Evolutionary conservation across 2,113 vertebrate genomes (phyloP), one percentile per base, ranked within the genome.

Genomic region (Numenius arquata): DNA sequence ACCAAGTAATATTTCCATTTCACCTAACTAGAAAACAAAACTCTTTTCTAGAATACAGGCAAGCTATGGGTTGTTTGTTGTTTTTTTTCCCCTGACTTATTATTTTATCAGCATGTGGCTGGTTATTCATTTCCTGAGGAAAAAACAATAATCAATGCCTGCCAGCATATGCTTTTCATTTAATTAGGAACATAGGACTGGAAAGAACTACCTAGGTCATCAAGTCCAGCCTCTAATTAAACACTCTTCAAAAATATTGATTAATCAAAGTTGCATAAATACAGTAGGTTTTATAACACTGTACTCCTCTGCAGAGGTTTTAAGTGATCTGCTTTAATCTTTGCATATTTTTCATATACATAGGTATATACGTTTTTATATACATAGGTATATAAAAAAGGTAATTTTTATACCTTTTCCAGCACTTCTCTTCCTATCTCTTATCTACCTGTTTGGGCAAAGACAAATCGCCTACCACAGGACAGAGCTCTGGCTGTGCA

Each of bases 91-190:
- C 53, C 62, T n/a, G 21, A 67, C 48, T 90, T 94, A 92, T 96
- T 97, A 92, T 95, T 92, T 94, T 92, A 89, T 78, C 96, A 96
- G 95, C 96, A 92, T 95, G 96, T 67, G 93, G 83, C 85, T 90
- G 65, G 83, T 89, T 89, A 90, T 95, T 86, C 85, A 96, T 94
- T 95, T 96, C 96, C 95, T 90, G 75, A 93, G 76, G 76, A 90
- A 97, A 73, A 90, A 95, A 93, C 30, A 90, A 96, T 90, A 95
- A 95, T 94, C 96, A 72, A 93, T 91, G 90, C 29, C 80, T 88
- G 85, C 66, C 84, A 93, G 50, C 71, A 36, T 56, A 86, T 48
- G 83, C 68, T 94, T 94, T 92, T 93, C 61, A 90, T 90, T 94
- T 95, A 93, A 93, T 90, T 90, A 84, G 85, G 56, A 74, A 83